Percentiles rank a stretch among this genome's conserved stretches.
phyloP scores from a whole-genome alignment of 2,113 vertebrate species.

The Nerophis ophidion region DNA sequence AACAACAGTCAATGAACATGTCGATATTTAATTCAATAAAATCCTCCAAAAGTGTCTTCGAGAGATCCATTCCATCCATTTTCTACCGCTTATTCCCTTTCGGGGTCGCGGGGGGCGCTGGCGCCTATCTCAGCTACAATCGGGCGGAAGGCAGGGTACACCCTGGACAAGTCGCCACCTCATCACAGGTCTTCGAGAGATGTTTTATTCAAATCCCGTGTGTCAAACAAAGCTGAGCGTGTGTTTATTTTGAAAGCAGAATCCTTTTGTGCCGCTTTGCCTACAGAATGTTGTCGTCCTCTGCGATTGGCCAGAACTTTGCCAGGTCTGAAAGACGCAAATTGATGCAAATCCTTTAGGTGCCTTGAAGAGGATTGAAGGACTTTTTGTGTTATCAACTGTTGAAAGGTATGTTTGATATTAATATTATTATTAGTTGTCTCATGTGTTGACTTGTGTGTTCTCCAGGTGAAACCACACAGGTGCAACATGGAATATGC shows the following conservation, averaged over 20 bases:
- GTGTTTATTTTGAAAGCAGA: conserved; percentile 53
- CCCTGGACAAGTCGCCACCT: too few relatives aligned
- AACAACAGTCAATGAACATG: too few relatives aligned
- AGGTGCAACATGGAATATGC: conserved; percentile 66
- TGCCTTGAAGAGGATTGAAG: conserved; percentile 1
- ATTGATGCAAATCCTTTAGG: conserved; percentile 62
- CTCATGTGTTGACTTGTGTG: neutral
- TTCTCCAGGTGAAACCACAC: conserved; percentile 13
- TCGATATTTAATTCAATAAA: too few relatives aligned
- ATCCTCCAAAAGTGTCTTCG: too few relatives aligned
- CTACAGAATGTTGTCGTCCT: conserved; percentile 38
- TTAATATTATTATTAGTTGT: too few relatives aligned
- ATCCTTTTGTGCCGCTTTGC: conserved; percentile 59
- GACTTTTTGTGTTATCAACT: conserved; percentile 22
- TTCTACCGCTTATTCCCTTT: too few relatives aligned
- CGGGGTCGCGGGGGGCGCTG: too few relatives aligned
- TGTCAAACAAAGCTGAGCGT: conserved; percentile 13
- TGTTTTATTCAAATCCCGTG: neutral
- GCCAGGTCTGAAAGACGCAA: conserved; percentile 63
- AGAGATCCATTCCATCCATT: too few relatives aligned
- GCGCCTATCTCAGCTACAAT: too few relatives aligned
- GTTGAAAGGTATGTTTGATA: conserved; percentile 12
- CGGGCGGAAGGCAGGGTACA: too few relatives aligned
- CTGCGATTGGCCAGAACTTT: conserved; percentile 52
- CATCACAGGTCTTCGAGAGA: too few relatives aligned